A percentile compares a stretch with the other conserved stretches of the same genome.
Conservation (phyloP, 2,888 invertebrate genomes). For the Camponotus fellah region DNA sequence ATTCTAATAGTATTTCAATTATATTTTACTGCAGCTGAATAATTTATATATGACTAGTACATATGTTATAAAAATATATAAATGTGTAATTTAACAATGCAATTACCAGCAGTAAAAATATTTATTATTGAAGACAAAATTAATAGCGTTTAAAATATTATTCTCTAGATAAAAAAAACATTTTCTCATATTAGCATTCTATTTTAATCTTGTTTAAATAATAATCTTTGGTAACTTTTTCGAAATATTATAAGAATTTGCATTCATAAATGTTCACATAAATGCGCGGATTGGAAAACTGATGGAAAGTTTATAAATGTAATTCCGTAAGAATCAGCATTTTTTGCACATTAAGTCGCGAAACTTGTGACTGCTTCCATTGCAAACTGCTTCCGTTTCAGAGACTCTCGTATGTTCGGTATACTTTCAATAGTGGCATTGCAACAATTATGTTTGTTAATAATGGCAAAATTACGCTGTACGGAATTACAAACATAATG, state of each 20-base stretch:
- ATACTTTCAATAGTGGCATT: background rate
- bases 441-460: slow-evolving; percentile 26
- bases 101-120: background rate
- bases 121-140: background rate
- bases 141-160: background rate
- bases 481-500: slow-evolving; percentile 9
- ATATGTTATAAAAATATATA: background rate
- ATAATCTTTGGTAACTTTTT: background rate
- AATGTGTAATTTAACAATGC: background rate
- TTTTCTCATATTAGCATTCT: slow-evolving; percentile 2
- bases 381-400: background rate
- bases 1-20: slow-evolving; percentile 1
- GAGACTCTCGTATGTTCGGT: slow-evolving; percentile 5
- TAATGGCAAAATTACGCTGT: background rate
- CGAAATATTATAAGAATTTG: background rate
- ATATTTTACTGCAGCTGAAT: background rate
- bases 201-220: background rate
- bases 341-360: background rate
- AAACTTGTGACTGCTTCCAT: background rate
- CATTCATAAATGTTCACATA: slow-evolving; percentile 2
- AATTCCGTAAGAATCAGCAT: background rate
- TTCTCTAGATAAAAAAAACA: background rate
- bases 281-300: background rate
- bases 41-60: background rate
- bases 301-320: background rate